Evolutionary conservation across 2,113 vertebrate species (phyloP).

Genomic region (Heptranchias perlo): DNA sequence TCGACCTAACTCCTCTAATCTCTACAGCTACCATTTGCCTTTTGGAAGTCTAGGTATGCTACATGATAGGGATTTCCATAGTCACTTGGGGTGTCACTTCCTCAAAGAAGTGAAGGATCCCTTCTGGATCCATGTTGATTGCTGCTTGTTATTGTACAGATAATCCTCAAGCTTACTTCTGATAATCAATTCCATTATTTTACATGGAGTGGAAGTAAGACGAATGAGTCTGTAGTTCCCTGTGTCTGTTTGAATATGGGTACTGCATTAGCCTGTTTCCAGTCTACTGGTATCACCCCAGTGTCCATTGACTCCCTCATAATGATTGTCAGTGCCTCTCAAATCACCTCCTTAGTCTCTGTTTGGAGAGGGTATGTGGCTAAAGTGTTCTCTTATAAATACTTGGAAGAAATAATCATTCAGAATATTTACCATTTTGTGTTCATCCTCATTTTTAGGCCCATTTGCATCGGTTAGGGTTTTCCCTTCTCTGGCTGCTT

Average conservation of each 20-base stretch:
- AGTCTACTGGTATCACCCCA: too few relatives aligned
- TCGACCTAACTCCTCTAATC: neutral
- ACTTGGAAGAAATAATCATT: too few relatives aligned
- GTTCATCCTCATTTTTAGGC: neutral
- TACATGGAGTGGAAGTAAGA: neutral
- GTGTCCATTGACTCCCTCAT: too few relatives aligned
- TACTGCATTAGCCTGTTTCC: too few relatives aligned
- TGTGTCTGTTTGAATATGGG: too few relatives aligned
- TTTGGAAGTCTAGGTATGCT: neutral
- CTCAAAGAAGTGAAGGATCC: neutral
- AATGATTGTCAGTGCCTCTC: too few relatives aligned
- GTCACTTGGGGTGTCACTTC: neutral
- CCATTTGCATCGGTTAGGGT: neutral
- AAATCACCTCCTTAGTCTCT: too few relatives aligned
- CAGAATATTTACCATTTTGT: too few relatives aligned
- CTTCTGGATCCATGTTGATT: neutral
- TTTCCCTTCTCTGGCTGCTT: neutral
- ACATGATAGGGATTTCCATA: neutral
- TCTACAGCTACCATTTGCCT: too few relatives aligned
- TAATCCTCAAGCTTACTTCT: neutral
- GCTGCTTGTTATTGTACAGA: neutral
- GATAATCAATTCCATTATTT: neutral
- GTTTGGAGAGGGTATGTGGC: neutral
- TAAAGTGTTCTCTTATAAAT: neutral
- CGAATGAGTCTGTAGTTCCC: neutral